Conservation (phyloP, 2,888 invertebrate genomes). For the Siphlonurus alternatus region DNA sequence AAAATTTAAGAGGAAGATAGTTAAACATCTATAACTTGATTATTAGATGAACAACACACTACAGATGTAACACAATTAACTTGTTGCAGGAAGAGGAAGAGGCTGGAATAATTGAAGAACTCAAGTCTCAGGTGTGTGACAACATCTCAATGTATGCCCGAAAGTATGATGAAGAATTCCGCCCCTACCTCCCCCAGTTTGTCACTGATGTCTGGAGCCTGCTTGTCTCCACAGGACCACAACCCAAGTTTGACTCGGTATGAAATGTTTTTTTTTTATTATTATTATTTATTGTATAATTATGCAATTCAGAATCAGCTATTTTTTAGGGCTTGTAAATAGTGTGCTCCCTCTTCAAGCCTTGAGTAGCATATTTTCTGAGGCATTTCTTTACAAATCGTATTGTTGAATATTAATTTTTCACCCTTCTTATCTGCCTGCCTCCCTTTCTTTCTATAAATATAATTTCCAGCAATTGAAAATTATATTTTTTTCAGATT, state of each 20-base stretch:
- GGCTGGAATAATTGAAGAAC: constrained; percentile 73
- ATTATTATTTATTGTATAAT: constrained; percentile 1
- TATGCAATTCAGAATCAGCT: not conserved
- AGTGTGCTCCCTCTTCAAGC: not conserved
- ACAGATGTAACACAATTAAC: no score
- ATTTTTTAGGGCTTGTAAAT: constrained; percentile 10
- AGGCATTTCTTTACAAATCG: no score
- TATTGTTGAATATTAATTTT: no score
- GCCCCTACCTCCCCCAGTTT: constrained; percentile 72
- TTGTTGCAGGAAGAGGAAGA: constrained; percentile 56
- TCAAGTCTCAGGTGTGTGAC: constrained; percentile 92
- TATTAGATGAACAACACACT: no score
- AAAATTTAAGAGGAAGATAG: no score
- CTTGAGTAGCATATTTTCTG: no score
- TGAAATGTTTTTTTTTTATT: constrained; percentile 18
- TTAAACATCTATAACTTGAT: no score
- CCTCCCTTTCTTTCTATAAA: no score
- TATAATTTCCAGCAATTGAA: no score
- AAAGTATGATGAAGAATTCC: constrained; percentile 96
- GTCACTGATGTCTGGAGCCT: constrained; percentile 92
- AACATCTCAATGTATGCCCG: constrained; percentile 89
- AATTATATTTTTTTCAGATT: no score
- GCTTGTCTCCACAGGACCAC: constrained; percentile 64
- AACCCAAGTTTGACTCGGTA: constrained; percentile 83
- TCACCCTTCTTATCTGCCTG: no score